A percentile compares a stretch with the other conserved stretches of the same genome.
phyloP scores from a whole-genome alignment of 2,113 vertebrate genomes.

The Plotosus lineatus region DNA sequence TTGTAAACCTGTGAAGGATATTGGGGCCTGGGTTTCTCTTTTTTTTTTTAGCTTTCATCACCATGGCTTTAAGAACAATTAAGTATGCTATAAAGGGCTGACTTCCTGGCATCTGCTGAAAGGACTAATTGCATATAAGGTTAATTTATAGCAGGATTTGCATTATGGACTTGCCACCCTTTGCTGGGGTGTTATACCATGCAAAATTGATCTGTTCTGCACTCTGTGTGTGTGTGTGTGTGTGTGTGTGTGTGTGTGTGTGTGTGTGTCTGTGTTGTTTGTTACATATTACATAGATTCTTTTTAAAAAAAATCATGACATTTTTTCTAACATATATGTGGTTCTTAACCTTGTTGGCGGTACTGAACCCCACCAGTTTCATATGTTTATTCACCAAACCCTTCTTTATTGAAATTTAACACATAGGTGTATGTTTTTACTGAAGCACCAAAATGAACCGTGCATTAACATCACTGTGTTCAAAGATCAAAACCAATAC shows the following conservation, averaged over 20 bases:
- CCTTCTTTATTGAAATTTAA: too few species aligned
- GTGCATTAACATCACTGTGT: too few species aligned
- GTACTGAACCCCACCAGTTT: too few species aligned
- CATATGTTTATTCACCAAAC: too few species aligned
- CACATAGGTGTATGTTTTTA: too few species aligned
- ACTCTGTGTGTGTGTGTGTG: conserved; percentile 43
- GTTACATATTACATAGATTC: conserved; percentile 19
- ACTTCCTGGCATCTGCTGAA: conserved; percentile 45
- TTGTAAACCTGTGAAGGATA: conserved; percentile 54
- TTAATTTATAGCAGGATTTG: conserved; percentile 64
- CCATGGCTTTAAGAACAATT: conserved; percentile 58
- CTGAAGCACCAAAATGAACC: too few species aligned
- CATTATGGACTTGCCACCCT: conserved; percentile 56
- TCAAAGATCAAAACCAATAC: too few species aligned
- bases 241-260: conserved; percentile 37
- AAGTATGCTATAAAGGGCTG: conserved; percentile 50
- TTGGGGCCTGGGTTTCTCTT: conserved; percentile 42
- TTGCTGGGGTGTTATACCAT: conserved; percentile 63
- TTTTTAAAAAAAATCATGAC: conserved; percentile 15
- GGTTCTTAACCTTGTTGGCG: too few species aligned
- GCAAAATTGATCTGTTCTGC: conserved; percentile 45
- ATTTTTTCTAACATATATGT: background rate
- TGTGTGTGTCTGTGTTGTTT: conserved; percentile 36
- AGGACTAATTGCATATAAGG: conserved; percentile 47
- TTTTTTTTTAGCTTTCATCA: conserved; percentile 54